Base-by-base conservation (phyloP, 2,797 vertebrate genomes). In the Semaprochilodus insignis region DNA sequence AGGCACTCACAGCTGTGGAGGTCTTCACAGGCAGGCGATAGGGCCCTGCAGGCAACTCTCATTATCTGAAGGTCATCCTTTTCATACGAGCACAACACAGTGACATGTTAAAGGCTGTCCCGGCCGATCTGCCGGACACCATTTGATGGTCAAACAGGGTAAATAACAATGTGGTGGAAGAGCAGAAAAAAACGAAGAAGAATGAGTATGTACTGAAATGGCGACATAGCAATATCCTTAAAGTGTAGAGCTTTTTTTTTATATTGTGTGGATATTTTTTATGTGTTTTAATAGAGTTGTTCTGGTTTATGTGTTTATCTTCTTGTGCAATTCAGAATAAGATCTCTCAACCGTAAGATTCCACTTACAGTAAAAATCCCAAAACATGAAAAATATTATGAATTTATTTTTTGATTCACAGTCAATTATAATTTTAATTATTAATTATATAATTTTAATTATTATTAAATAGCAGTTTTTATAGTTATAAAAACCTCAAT, bases 71-170 rank as follows among this genome's bases (percentile, higher is more conserved):
- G 78, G 73, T 93, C 92, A 91, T 84, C 82, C 83, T 73, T 87
- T 87, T 90, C 87, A 88, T 88, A 84, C 66, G 6, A 83, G 27
- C 80, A 81, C 62, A 87, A 76, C 78, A 71, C 78, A 59, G 75
- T 77, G 90, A 90, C 89, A 90, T 89, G 89, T 88, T 88, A 66
- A 87, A 90, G 85, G 88, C 87, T 88, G 90, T 91, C 89, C 84
- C 65, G 36, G 72, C 60, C 80, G 52, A 90, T 89, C 69, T 80
- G 81, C 69, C 69, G 19, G 82, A 72, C 70, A 85, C 63, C 71
- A 85, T 86, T 85, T 85, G 86, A 90, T 79, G 83, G 71, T 83
- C 62, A 85, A 75, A 80, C 72, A 0, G 67, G 81, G 85, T 83
- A 87, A 76, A 77, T 83, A 75, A 80, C 79, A 57, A 62, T 57